Conservation (phyloP, 2,797 vertebrate genomes). For the Valencia hispanica region DNA sequence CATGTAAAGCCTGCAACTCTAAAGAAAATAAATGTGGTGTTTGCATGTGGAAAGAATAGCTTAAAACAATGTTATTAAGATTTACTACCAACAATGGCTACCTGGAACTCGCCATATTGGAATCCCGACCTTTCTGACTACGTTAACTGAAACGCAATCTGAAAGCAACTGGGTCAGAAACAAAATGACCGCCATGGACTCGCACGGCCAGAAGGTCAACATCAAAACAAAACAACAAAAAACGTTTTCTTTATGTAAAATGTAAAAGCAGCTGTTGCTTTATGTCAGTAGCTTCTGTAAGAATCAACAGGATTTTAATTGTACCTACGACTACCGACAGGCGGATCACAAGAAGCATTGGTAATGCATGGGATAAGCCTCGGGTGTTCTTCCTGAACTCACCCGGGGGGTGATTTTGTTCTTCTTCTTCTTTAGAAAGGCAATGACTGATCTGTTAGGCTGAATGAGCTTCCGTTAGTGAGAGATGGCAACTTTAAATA, state of each 20-base stretch:
- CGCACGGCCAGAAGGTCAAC: constrained; percentile 78
- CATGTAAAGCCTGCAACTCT: too few species aligned
- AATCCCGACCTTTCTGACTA: too few species aligned
- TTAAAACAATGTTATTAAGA: too few species aligned
- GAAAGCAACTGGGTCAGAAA: constrained; percentile 85
- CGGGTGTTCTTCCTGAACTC: constrained; percentile 22
- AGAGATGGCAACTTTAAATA: constrained; percentile 22
- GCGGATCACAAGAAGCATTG: neutral
- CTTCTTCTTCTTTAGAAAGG: constrained; percentile 20
- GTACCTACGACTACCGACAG: constrained; percentile 16
- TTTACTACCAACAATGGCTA: too few species aligned
- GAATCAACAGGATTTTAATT: constrained; percentile 3
- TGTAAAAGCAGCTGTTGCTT: neutral
- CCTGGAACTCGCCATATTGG: too few species aligned
- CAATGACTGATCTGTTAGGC: neutral
- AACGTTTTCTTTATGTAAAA: neutral
- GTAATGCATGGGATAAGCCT: neutral
- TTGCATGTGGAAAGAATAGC: too few species aligned
- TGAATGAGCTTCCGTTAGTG: constrained; percentile 15
- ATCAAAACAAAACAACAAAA: too few species aligned
- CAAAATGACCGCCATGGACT: constrained; percentile 83
- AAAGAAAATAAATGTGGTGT: too few species aligned
- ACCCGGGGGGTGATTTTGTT: constrained; percentile 20
- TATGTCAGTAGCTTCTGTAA: neutral
- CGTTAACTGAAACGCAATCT: too few species aligned